A percentile compares a stretch with the other conserved stretches of the same genome.
phyloP scores from a whole-genome alignment of 2,888 invertebrate species.

The Metallyticus violacea region DNA sequence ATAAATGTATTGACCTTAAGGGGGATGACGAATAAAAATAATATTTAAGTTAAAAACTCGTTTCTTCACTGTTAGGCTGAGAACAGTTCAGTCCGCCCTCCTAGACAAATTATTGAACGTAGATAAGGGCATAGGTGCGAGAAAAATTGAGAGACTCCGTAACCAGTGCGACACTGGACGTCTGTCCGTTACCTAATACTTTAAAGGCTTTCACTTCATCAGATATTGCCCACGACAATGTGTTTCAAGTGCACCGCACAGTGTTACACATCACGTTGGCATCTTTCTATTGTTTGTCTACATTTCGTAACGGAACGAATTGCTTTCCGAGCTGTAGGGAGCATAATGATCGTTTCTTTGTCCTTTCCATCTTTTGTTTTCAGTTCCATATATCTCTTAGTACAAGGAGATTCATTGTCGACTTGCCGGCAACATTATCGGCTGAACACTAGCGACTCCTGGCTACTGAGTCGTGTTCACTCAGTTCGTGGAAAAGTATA shows the following conservation, averaged over 20 bases:
- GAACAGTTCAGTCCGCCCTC: too few relatives aligned
- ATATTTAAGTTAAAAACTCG: too few relatives aligned
- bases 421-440: neutral
- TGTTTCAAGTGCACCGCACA: neutral
- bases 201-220: neutral
- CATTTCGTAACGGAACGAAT: neutral
- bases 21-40: too few relatives aligned
- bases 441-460: too few relatives aligned
- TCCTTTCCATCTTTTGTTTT: neutral
- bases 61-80: too few relatives aligned
- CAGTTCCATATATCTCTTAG: too few relatives aligned
- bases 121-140: neutral
- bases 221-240: neutral
- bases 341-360: neutral
- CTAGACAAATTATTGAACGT: too few relatives aligned
- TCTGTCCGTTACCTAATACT: neutral
- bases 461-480: too few relatives aligned
- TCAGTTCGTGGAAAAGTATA: too few relatives aligned
- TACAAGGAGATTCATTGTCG: neutral
- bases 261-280: neutral
- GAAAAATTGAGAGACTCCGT: neutral
- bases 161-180: neutral
- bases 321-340: neutral
- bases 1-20: too few relatives aligned
- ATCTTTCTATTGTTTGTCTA: neutral